Base-by-base conservation (phyloP, 2,797 vertebrate species). In the Cynodonichthys magdalenae region DNA sequence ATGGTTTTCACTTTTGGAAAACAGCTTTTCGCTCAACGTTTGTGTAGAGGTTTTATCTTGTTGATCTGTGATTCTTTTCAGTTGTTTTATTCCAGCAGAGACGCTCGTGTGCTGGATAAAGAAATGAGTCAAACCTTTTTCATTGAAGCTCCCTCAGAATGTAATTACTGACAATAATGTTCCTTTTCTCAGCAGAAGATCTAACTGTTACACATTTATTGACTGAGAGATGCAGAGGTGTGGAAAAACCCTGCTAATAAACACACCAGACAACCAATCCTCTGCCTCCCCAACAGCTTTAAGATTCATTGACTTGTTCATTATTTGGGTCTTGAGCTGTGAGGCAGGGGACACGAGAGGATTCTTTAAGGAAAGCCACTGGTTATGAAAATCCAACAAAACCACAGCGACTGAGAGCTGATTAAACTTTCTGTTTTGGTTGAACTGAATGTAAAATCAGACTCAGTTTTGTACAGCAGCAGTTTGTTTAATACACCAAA, bases 271-370 rank as follows among this genome's bases (percentile, higher is more conserved):
- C 36, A 11, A 11, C 1, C 36, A 39, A 11, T 45, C 53, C 15
- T 53, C n/a, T 50, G 46, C n/a, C 50, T 36, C 31, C 27, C 15
- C 7, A 31, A 47, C 18, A 34, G n/a, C 36, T 28, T 1, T 1
- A 56, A 15, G 61, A 51, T 66, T 73, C 18, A 60, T 73, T 63
- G 60, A 71, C 31, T 56, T 71, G 65, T 61, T 51, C 34, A 50
- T 62, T 49, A 15, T 46, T 54, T 34, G 3, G 50, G 54, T 47
- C 17, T 29, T 67, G 46, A 69, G 53, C 39, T 59, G 45, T 60
- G 50, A 46, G 51, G 69, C 47, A 0, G 51, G 59, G 53, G 59
- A 73, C 51, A 48, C 50, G 6, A 20, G 48, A 46, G 51, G 50
- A 27, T 36, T 55, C 19, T 66, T 52, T 31, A 60, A 53, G 31